Evolutionary conservation across 1,140 invertebrate species (phyloP), one percentile per base, ranked within the genome.

Genomic region (Sesamia nonagrioides): DNA sequence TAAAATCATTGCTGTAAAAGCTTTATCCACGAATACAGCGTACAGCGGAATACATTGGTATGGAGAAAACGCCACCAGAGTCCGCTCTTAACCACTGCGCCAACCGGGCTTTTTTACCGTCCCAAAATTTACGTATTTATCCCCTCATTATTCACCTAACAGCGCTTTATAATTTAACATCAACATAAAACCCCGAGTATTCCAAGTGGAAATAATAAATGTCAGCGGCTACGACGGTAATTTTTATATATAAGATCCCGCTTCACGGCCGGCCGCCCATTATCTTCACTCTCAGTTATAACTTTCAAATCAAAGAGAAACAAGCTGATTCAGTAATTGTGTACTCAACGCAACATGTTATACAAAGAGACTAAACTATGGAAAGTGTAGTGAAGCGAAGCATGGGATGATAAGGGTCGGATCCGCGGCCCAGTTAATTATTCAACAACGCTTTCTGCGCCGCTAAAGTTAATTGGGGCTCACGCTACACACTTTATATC

Each of bases 371-470:
- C 60, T 72, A 73, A 86, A 91, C 86, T 87, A 90, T 86, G 82
- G 85, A 85, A 86, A 83, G 86, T 85, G 85, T 87, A 90, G 83
- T 87, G 82, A 84, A 84, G 83, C 84, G 80, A 86, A 88, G 78
- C 85, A 86, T 88, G 86, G 80, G 84, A 86, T 90, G 89, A 89
- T 87, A 84, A 91, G 88, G 89, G 88, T 91, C 79, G 79, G 54
- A 45, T 60, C 58, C 73, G 81, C 66, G 6, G 72, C 54, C 77
- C 79, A 69, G 84, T 92, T 89, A 92, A 92, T 94, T 92, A 94
- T 94, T 92, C 90, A 92, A 77, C 77, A 82, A 73, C 73, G 87
- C 83, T 92, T 87, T 89, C 82, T 86, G 79, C 66, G 61, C 82
- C 61, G 79, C 78, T 80, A 79, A 88, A 88, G 80, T 89, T 91